Evolutionary conservation across 2,113 vertebrate genomes (phyloP).

Genomic region (Lota lota): DNA sequence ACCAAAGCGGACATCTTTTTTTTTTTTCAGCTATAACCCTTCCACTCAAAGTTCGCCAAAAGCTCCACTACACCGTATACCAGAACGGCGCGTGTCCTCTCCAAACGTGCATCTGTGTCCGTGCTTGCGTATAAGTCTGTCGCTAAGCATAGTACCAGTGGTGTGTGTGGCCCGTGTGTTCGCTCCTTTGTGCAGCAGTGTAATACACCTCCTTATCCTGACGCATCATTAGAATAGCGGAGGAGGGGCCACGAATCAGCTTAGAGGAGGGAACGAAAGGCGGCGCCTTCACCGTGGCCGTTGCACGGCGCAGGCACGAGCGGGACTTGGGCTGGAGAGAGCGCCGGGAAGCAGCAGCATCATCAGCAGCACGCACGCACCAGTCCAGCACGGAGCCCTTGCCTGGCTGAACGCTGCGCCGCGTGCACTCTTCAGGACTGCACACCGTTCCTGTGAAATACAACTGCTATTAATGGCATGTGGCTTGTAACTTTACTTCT

Average conservation of each 20-base stretch:
- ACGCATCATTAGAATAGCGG: constrained; percentile 67
- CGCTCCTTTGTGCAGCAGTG: no score
- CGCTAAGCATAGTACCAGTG: no score
- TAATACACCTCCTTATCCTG: constrained; percentile 18
- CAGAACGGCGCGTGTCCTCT: no score
- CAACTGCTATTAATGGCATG: constrained; percentile 96
- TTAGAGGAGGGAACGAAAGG: constrained; percentile 84
- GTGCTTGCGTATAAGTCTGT: no score
- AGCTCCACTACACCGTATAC: no score
- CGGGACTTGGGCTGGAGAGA: constrained; percentile 80
- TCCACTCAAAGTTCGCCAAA: no score
- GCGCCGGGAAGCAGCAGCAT: constrained; percentile 65
- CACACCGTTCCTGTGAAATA: constrained; percentile 87
- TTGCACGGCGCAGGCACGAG: constrained; percentile 73
- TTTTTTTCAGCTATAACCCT: no score
- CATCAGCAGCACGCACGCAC: constrained; percentile 70
- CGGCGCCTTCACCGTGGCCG: constrained; percentile 77
- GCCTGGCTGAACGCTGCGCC: constrained; percentile 76
- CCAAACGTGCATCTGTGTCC: no score
- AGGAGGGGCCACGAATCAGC: constrained; percentile 66
- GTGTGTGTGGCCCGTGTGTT: no score
- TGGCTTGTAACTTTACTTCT: constrained; percentile 99
- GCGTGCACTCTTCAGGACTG: constrained; percentile 83
- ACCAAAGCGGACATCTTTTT: no score
- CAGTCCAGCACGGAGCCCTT: constrained; percentile 76